Evolutionary conservation across 2,797 vertebrate genomes (phyloP), one percentile per base, ranked within the genome.

Genomic region (Gobionotothen gibberifrons): DNA sequence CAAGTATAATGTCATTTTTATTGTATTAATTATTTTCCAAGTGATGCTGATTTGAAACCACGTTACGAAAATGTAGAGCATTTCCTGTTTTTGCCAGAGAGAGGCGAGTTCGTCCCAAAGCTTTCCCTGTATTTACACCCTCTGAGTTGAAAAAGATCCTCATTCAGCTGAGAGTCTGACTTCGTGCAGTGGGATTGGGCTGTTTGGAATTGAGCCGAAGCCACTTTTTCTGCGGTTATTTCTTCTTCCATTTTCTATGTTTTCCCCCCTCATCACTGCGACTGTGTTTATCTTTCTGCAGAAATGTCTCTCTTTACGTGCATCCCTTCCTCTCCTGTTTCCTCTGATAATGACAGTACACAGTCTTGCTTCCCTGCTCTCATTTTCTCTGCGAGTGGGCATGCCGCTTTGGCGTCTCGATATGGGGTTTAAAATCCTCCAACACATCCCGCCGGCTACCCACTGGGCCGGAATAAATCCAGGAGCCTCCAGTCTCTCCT

Each of bases 401-500:
- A 59, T 71, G 74, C 81, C 46, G 68, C 79, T 76, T 74, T 71
- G 81, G 60, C 11, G 21, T 53, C 60, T 72, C 53, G 73, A 84
- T 75, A 82, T 39, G 58, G 61, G 82, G 72, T 79, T 86, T 87
- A 85, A 63, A 90, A 90, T 90, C 89, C 77, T 84, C 61, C 64
- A 40, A 81, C 69, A 17, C 53, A 43, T 71, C 66, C 87, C 72
- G 43, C 71, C 81, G 26, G 73, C 73, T 60, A 75, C 82, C 81
- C 90, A 88, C 83, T 86, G 90, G 82, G 82, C 84, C 77, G 74
- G 88, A 93, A 92, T 90, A 89, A 91, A 93, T 90, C 88, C 85
- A 60, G 71, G 78, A 90, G 88, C 90, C 87, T 74, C 67, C 85
- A 58, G 86, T 55, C 79, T 85, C 10, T 87, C 86, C 83, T 78